Conservation (phyloP, 92 coral and sea anemone species). For the Heteractis magnifica region DNA sequence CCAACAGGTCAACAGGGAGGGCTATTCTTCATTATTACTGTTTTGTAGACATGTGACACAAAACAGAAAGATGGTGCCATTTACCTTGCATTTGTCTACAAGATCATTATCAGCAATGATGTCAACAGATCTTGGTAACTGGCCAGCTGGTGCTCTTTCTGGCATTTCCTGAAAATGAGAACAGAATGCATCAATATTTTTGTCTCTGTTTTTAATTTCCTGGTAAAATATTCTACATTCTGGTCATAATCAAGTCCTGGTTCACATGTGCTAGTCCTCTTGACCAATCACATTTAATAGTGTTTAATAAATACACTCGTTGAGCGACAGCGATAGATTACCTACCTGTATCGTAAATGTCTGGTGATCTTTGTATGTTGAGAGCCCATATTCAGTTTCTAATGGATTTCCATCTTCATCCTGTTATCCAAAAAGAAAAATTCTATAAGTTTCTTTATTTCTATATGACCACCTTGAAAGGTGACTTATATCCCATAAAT, state of each 20-base stretch:
- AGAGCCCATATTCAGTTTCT: conserved; percentile 95
- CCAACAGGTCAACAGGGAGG: too few species aligned
- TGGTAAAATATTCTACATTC: too few species aligned
- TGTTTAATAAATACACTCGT: too few species aligned
- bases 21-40: too few species aligned
- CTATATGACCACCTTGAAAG: too few species aligned
- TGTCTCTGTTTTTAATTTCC: neutral
- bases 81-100: conserved; percentile 94
- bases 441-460: too few species aligned
- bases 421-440: conserved; percentile 27
- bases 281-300: too few species aligned
- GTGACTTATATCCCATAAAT: too few species aligned
- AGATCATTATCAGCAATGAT: conserved; percentile 93
- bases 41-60: too few species aligned
- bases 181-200: neutral
- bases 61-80: neutral
- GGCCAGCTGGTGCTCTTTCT: conserved; percentile 99
- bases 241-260: too few species aligned
- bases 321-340: too few species aligned
- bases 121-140: conserved; percentile 93
- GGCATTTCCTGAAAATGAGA: conserved; percentile 87
- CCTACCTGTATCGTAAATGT: conserved; percentile 93
- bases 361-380: conserved; percentile 94
- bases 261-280: too few species aligned
- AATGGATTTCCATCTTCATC: conserved; percentile 98